Evolutionary conservation across 2,797 vertebrate genomes (phyloP).

Genomic region (Muraenolepis orangiensis): DNA sequence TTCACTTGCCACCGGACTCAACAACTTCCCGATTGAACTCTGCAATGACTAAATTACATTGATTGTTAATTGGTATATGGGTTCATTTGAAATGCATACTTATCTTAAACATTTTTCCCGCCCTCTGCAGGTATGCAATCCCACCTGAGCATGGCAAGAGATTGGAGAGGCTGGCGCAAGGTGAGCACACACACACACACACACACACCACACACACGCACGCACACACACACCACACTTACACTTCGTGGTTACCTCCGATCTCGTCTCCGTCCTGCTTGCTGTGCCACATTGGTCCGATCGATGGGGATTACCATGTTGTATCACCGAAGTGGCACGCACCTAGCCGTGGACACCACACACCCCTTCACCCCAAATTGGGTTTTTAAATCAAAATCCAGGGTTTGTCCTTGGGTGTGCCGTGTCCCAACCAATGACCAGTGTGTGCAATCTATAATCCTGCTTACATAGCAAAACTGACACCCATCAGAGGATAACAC

Average conservation of each 20-base stretch:
- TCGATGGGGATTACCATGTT: conserved; percentile 56
- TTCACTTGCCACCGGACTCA: no score
- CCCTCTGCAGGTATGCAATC: conserved; percentile 66
- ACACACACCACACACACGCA: background rate
- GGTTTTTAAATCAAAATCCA: background rate
- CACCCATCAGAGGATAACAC: background rate
- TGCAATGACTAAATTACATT: background rate
- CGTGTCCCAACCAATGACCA: background rate
- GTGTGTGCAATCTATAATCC: background rate
- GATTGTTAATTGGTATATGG: background rate
- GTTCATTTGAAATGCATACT: background rate
- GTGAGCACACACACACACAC: conserved; percentile 45
- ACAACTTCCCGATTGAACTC: no score
- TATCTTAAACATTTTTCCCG: conserved; percentile 10
- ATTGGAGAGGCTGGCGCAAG: conserved; percentile 77
- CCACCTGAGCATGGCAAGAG: conserved; percentile 78
- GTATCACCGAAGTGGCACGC: conserved; percentile 31
- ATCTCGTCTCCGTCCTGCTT: conserved; percentile 4
- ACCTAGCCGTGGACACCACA: conserved; percentile 15
- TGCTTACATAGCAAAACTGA: background rate
- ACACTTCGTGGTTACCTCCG: conserved; percentile 6
- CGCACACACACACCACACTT: background rate
- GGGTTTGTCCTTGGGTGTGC: background rate
- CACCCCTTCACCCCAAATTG: background rate
- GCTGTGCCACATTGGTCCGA: conserved; percentile 9